A percentile compares a stretch with the other conserved stretches of the same genome.
phyloP scores from a whole-genome alignment of 1,140 invertebrate genomes.

The Plutomurus gul region DNA sequence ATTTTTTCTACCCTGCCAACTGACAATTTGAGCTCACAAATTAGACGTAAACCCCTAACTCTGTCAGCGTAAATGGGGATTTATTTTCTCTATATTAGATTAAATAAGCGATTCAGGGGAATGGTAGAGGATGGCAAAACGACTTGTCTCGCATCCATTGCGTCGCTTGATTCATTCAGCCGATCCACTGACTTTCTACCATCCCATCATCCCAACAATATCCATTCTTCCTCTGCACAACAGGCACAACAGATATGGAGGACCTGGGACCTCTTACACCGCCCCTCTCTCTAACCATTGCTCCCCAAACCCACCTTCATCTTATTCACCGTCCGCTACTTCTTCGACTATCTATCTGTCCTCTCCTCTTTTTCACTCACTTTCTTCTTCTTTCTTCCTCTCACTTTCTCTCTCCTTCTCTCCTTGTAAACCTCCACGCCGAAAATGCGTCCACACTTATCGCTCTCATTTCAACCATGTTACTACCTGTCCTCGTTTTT shows the following conservation, averaged over 20 bases:
- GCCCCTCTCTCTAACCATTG: not conserved
- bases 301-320: not conserved
- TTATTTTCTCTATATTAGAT: slow-evolving; percentile 54
- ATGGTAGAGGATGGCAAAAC: slow-evolving; percentile 32
- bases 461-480: too few relatives aligned
- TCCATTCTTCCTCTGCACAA: slow-evolving; percentile 41
- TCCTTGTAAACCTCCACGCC: too few relatives aligned
- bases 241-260: slow-evolving; percentile 41
- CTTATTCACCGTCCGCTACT: slow-evolving; percentile 4
- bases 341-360: not conserved
- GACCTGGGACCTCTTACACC: slow-evolving; percentile 46
- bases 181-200: slow-evolving; percentile 3
- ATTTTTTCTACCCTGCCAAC: slow-evolving; percentile 51
- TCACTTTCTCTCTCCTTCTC: too few relatives aligned
- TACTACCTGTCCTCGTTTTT: too few relatives aligned
- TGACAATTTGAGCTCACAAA: slow-evolving; percentile 52
- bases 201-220: slow-evolving; percentile 41
- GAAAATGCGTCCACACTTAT: too few relatives aligned
- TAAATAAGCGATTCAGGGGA: slow-evolving; percentile 52
- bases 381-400: not conserved
- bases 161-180: slow-evolving; percentile 38
- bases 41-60: slow-evolving; percentile 50
- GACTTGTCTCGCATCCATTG: slow-evolving; percentile 22
- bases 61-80: slow-evolving; percentile 54
- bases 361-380: not conserved